Percentiles rank a stretch among this genome's conserved stretches.
Evolutionary conservation across 1,140 invertebrate species (phyloP).

Genomic region (Hyles euphorbiae): DNA sequence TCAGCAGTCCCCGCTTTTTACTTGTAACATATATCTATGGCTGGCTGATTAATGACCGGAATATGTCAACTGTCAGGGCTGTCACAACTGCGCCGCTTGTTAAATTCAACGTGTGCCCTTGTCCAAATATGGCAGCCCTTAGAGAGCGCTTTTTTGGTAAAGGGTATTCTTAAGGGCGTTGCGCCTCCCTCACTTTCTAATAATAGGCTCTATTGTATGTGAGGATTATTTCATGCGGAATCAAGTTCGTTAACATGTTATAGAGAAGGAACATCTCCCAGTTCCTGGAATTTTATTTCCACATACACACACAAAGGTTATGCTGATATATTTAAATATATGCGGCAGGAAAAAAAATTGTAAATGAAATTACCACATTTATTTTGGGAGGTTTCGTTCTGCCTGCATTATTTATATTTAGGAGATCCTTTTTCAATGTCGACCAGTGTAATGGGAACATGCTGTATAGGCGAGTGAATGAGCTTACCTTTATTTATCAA

Average conservation of each 20-base stretch:
- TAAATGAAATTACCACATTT: slow-evolving; percentile 56
- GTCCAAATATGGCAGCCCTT: slow-evolving; percentile 45
- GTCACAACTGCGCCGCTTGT: slow-evolving; percentile 66
- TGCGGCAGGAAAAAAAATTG: slow-evolving; percentile 34
- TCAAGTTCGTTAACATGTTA: too few species aligned
- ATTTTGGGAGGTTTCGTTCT: slow-evolving; percentile 40
- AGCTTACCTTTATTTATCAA: background rate
- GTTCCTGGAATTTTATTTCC: slow-evolving; percentile 25
- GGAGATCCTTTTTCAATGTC: slow-evolving; percentile 45
- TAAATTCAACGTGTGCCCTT: slow-evolving; percentile 56
- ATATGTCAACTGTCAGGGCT: slow-evolving; percentile 68
- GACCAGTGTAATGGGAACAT: slow-evolving; percentile 21
- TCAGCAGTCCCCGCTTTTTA: slow-evolving; percentile 25
- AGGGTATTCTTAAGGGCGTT: slow-evolving; percentile 19
- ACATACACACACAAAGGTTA: slow-evolving; percentile 43
- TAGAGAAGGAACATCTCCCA: too few species aligned
- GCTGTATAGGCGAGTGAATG: background rate
- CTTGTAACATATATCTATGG: slow-evolving; percentile 47
- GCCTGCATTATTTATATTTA: slow-evolving; percentile 36
- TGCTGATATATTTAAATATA: slow-evolving; percentile 60
- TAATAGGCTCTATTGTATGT: too few species aligned
- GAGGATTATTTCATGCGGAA: too few species aligned
- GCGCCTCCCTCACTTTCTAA: too few species aligned
- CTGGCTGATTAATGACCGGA: slow-evolving; percentile 61
- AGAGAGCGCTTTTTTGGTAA: slow-evolving; percentile 53